These are phyloP conservation scores for Cetoscarus ocellatus DNA, from an alignment of 2,797 vertebrate species.

Conservation along the genomic window DNA sequence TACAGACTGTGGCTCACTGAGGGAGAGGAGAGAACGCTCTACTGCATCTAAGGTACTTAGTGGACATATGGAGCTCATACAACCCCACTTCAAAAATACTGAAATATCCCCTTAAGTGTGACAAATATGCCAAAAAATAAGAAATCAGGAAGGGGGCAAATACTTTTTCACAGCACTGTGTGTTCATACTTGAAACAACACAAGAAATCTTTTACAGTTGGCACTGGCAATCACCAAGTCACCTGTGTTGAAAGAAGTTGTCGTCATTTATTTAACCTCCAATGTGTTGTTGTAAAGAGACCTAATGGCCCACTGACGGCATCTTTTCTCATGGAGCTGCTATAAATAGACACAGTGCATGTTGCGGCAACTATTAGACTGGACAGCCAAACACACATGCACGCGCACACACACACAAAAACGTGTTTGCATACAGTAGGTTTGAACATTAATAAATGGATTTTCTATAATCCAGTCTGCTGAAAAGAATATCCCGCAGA, in stretches of 20 bases:
- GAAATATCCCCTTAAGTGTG: too few relatives aligned
- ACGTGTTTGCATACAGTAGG: background rate
- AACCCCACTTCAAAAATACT: too few relatives aligned
- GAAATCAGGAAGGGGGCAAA: too few relatives aligned
- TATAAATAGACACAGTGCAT: conserved; percentile 75
- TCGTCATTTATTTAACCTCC: conserved; percentile 44
- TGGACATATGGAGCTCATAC: too few relatives aligned
- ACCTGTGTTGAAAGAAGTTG: conserved; percentile 10
- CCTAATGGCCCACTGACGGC: conserved; percentile 55
- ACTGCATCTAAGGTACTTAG: too few relatives aligned
- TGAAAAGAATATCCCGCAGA: conserved; percentile 10
- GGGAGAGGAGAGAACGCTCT: too few relatives aligned
- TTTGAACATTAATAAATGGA: conserved; percentile 13
- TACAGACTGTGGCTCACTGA: too few relatives aligned
- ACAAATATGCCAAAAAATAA: too few relatives aligned
- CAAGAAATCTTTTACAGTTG: background rate
- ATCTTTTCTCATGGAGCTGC: conserved; percentile 58
- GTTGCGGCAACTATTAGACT: conserved; percentile 56
- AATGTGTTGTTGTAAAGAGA: conserved; percentile 57
- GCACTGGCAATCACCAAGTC: background rate
- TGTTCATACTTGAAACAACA: background rate
- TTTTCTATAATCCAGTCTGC: background rate
- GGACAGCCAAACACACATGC: conserved; percentile 19
- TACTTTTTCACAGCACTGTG: too few relatives aligned
- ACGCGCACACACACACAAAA: background rate